phyloP scores from a whole-genome alignment of 2,888 invertebrate species.

The Crossocerus cetratus region DNA sequence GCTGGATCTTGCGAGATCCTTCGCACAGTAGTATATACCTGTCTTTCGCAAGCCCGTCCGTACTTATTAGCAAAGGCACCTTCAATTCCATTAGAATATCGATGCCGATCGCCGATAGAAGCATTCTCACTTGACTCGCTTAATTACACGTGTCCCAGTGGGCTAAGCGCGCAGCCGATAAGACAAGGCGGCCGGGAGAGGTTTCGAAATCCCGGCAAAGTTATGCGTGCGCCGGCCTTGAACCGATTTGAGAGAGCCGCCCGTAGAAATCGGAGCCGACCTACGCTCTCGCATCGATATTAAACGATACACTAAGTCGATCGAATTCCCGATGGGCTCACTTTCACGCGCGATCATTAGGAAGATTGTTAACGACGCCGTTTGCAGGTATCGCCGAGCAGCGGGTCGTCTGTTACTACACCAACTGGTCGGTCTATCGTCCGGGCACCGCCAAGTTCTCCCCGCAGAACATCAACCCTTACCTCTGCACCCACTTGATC shows the following conservation, averaged over 20 bases:
- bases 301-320: no score
- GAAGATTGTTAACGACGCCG: neutral
- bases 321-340: neutral
- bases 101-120: neutral
- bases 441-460: conserved; percentile 94
- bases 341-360: no score
- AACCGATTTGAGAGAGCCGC: neutral
- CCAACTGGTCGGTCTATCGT: conserved; percentile 95
- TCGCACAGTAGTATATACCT: no score
- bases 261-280: neutral
- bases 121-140: neutral
- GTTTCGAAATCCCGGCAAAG: neutral
- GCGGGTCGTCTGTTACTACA: conserved; percentile 93
- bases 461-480: conserved; percentile 96
- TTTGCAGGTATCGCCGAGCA: conserved; percentile 79
- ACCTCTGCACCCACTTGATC: conserved; percentile 94
- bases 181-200: neutral
- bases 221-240: conserved; percentile 2
- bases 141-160: neutral
- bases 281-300: neutral
- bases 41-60: no score
- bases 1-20: no score
- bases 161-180: neutral
- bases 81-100: no score
- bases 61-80: no score